Conservation (phyloP, 2,888 invertebrate genomes). For the Oligia strigilis region DNA sequence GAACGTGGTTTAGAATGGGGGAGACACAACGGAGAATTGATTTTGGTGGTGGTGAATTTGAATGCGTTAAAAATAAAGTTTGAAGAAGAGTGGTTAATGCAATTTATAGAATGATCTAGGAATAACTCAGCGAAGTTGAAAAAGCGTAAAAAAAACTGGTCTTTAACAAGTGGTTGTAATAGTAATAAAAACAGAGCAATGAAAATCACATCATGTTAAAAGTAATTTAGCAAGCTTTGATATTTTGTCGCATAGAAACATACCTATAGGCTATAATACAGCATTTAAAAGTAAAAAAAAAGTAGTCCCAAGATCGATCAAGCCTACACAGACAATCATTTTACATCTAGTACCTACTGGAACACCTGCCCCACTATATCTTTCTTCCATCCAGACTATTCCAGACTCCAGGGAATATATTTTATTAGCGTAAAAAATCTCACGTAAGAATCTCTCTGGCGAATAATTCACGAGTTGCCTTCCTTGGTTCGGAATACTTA, state of each 20-base stretch:
- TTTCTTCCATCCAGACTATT: slow-evolving; percentile 28
- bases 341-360: slow-evolving; percentile 11
- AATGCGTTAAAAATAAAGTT: slow-evolving; percentile 16
- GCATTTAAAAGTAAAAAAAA: neutral
- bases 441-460: slow-evolving; percentile 18
- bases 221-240: neutral
- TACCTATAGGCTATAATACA: neutral
- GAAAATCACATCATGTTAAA: neutral
- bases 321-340: slow-evolving; percentile 18
- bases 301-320: slow-evolving; percentile 26
- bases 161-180: neutral
- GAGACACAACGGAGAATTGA: slow-evolving; percentile 14
- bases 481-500: slow-evolving; percentile 33
- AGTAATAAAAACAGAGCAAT: neutral
- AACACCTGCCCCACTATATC: slow-evolving; percentile 48
- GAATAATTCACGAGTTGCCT: slow-evolving; percentile 47
- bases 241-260: neutral
- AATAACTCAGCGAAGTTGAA: neutral
- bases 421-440: slow-evolving; percentile 55
- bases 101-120: neutral
- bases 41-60: neutral
- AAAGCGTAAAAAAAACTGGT: too few relatives aligned
- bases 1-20: slow-evolving; percentile 15
- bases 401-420: slow-evolving; percentile 37
- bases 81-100: neutral